Base-by-base conservation (phyloP, 2,113 vertebrate genomes). In the Hippocampus mohnikei region DNA sequence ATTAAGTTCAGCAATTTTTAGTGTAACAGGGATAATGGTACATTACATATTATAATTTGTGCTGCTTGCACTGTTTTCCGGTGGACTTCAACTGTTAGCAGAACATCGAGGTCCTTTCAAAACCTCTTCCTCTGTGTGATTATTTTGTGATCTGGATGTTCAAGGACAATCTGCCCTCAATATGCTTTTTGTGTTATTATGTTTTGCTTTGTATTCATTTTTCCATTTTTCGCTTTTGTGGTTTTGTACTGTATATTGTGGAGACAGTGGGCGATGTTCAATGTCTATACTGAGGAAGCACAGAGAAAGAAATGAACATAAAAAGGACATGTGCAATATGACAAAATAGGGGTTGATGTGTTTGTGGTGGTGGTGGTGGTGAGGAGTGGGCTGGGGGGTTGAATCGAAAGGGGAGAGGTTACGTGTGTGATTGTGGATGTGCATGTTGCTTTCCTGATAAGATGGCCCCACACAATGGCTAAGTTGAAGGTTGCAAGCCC, bases 311-410 rank as follows among this genome's bases (percentile, higher is more conserved):
- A 50, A 50, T 6, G 33, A 80, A 58, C 69, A 73, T 71, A 70
- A 80, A 78, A 88, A 87, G 75, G 74, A 84, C 79, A 78, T 81
- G 78, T 88, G 76, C 67, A 69, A 74, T 60, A 74, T 78, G 78
- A 75, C 69, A 72, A 72, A 74, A 81, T 33, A 52, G 46, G 60
- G 48, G 50, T 63, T 59, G 76, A 75, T 75, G 71, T 79, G 73
- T 75, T 52, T 37, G 21, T 63, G 61, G 10, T n/a, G 10, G 61
- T 52, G 65, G 8, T 27, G 27, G 40, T 11, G 5, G 40, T 13
- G 46, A 16, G 15, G 46, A 15, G 46, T 15, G 62, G 41, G 37
- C 1, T 9, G 1, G 70, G 37, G 33, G 20, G 69, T 79, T 70
- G 80, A 73, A 87, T 77, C 5, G 37, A 88, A 88, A 81, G 69